Evolutionary conservation across 2,797 vertebrate genomes (phyloP), one percentile per base, ranked within the genome.

Genomic region (Alosa sapidissima): DNA sequence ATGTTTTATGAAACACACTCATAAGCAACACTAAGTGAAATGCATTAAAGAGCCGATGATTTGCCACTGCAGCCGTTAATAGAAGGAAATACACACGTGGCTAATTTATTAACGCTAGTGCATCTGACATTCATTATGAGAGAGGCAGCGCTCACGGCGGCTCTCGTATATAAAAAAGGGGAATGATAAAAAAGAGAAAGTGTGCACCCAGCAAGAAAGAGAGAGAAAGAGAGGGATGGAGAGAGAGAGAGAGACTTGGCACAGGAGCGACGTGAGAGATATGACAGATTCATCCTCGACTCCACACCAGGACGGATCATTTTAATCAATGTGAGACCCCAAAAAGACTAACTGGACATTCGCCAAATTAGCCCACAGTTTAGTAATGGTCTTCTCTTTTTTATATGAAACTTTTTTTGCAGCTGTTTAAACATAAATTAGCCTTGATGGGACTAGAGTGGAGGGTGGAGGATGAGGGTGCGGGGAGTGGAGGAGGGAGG

Each of bases 11-110:
- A 94, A 94, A 94, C 87, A 88, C 91, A 89, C 90, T 90, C 91
- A 91, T 94, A 93, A 93, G 92, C 92, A 92, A 91, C 91, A 90
- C 90, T 94, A 93, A 93, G 92, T 94, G 91, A 94, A 93, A 92
- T 88, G 90, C 93, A 94, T 94, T 94, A 93, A 94, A 93, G 90
- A 91, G 89, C 89, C 85, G 90, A 89, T 92, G 92, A 93, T 93
- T 94, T 93, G 89, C 91, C 90, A 92, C 92, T 28, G 90, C 91
- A 91, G 91, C 88, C 92, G 93, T 95, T 95, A 94, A 94, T 93
- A 93, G 93, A 89, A 90, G 93, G 91, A 94, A 92, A 93, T 91
- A 93, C 92, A 94, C 45, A 89, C 90, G 86, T 83, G 87, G 90
- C 88, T 92, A 94, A 94, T 94, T 94, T 94, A 94, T 95, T 92